Evolutionary conservation across 2,888 invertebrate genomes (phyloP).

Genomic region (Harpalus rubripes): DNA sequence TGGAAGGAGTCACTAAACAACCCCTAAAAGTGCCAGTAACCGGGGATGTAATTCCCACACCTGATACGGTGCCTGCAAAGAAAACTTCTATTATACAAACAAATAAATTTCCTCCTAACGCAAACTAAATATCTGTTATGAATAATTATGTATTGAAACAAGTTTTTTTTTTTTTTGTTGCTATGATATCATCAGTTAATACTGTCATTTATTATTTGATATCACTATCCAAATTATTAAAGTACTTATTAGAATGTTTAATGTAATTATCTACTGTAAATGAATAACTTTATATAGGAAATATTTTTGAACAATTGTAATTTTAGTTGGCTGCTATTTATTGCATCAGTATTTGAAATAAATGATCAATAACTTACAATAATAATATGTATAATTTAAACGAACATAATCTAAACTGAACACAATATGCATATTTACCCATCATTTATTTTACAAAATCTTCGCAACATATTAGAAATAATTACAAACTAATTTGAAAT

Average conservation of each 20-base stretch:
- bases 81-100: slow-evolving; percentile 95
- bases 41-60: slow-evolving; percentile 97
- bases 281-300: background rate
- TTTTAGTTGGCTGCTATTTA: too few species aligned
- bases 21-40: slow-evolving; percentile 80
- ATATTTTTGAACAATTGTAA: background rate
- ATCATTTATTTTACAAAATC: too few species aligned
- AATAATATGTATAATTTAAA: too few species aligned
- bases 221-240: slow-evolving; percentile 18
- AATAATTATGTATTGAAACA: slow-evolving; percentile 18
- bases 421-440: too few species aligned
- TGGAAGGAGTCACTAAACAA: slow-evolving; percentile 84
- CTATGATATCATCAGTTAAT: slow-evolving; percentile 54
- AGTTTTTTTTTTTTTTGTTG: slow-evolving; percentile 12
- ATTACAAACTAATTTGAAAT: too few species aligned
- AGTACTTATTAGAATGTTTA: background rate
- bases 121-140: slow-evolving; percentile 71
- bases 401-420: too few species aligned
- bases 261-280: too few species aligned
- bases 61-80: slow-evolving; percentile 95
- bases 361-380: too few species aligned
- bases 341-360: too few species aligned
- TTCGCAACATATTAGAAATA: too few species aligned
- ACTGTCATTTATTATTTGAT: slow-evolving; percentile 25
- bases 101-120: slow-evolving; percentile 78